Evolutionary conservation across 2,113 vertebrate genomes (phyloP), one percentile per base, ranked within the genome.

Genomic region (Carassius carassius): DNA sequence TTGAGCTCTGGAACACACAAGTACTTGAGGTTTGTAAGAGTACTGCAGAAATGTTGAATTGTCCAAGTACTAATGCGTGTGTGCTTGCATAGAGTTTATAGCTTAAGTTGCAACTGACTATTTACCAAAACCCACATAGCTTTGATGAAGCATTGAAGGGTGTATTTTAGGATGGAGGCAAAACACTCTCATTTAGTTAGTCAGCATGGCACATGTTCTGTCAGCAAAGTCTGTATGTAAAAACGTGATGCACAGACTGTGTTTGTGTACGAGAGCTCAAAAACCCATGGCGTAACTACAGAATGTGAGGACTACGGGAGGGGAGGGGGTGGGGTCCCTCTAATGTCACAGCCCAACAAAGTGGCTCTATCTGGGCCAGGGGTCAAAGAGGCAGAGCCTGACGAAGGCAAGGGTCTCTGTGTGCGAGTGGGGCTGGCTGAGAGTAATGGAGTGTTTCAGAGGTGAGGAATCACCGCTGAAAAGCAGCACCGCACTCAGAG

Each of bases 361-460:
- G 72, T 65, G 78, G 65, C 56, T 88, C 76, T 81, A 78, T 82
- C 74, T 65, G 65, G 82, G 32, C 78, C 49, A 44, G 47, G 49
- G 62, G 74, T 60, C 62, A 25, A 21, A 70, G 65, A 67, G 58
- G 82, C 60, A 84, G 73, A 23, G 73, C 21, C 82, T 65, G 70
- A 67, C 17, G 77, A n/a, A 73, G 77, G 70, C n/a, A 1, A 70
- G 77, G 44, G 72, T 58, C 75, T 73, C 75, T 69, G 63, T 23
- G 44, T 86, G 81, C 63, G 60, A 41, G 86, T 21, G 21, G 78
- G 17, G 51, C 76, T 56, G 83, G 49, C 49, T 85, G 63, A 79
- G 76, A 79, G 75, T 85, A 85, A 85, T 81, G 76, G 78, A 80
- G 77, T 75, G 82, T 81, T 87, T 84, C 70, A 70, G 78, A 84